A percentile compares a stretch with the other conserved stretches of the same genome.
phyloP scores from a whole-genome alignment of 2,113 vertebrate genomes.

The Lagopus muta region DNA sequence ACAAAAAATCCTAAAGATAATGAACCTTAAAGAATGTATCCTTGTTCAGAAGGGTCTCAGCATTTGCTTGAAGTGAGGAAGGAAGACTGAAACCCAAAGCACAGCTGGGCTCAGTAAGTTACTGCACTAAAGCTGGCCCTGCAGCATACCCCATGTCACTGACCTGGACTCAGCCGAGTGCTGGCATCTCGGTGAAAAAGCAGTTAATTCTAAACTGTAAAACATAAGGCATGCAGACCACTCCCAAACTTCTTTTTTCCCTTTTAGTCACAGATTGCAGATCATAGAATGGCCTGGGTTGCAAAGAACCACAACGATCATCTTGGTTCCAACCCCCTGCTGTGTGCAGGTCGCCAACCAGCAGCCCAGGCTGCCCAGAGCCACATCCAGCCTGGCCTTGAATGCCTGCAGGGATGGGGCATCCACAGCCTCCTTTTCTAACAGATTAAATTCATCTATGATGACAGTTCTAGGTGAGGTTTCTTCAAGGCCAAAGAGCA shows the following conservation, averaged over 20 bases:
- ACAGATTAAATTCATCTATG: background rate
- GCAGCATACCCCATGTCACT: accelerated
- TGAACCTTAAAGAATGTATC: background rate
- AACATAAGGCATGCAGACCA: background rate
- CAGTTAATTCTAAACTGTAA: background rate
- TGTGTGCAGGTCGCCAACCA: too few species aligned
- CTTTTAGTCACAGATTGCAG: background rate
- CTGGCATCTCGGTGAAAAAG: background rate
- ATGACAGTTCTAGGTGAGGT: background rate
- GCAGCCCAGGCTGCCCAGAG: too few species aligned
- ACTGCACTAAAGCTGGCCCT: too few species aligned
- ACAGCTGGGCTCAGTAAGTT: background rate
- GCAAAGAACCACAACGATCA: too few species aligned
- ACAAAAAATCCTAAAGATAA: too few species aligned
- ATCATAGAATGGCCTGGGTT: too few species aligned
- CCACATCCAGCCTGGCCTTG: too few species aligned
- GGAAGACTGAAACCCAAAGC: background rate
- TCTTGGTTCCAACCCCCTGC: too few species aligned
- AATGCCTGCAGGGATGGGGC: too few species aligned
- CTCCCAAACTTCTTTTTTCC: background rate
- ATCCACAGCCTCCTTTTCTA: background rate
- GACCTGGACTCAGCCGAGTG: accelerated
- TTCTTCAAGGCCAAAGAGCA: background rate
- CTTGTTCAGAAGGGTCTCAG: background rate
- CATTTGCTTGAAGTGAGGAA: background rate